Evolutionary conservation across 2,113 vertebrate species (phyloP).

Genomic region (Fulmarus glacialis): DNA sequence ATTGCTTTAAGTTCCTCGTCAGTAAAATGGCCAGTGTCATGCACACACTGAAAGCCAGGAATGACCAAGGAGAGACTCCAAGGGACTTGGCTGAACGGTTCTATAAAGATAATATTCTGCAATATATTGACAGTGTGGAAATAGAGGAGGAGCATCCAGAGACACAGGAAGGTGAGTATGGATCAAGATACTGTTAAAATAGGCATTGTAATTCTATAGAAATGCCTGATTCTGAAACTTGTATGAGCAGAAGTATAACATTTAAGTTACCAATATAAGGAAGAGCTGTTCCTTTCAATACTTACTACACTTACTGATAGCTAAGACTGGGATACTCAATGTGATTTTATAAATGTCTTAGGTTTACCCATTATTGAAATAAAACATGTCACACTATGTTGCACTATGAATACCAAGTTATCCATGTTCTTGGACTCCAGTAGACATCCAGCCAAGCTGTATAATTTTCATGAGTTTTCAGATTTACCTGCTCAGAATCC

Average conservation of each 20-base stretch:
- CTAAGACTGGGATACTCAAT: not conserved
- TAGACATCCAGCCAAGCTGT: not conserved
- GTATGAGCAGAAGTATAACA: not conserved
- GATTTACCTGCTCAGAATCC: not conserved
- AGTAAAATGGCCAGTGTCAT: conserved; percentile 61
- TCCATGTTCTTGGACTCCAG: not conserved
- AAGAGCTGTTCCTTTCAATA: not conserved
- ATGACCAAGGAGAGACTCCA: conserved; percentile 80
- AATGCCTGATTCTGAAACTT: not conserved
- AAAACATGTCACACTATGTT: not conserved
- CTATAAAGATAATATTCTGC: conserved; percentile 75
- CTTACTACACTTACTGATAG: not conserved
- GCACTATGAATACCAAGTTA: not conserved
- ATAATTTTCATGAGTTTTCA: not conserved
- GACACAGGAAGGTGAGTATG: conserved; percentile 73
- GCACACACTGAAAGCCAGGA: conserved; percentile 74
- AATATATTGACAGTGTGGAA: conserved; percentile 68
- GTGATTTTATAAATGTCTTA: not conserved
- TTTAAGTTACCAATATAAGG: not conserved
- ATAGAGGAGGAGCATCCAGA: conserved; percentile 51
- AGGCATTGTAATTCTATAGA: not conserved
- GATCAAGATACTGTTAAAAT: not conserved
- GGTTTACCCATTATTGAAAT: not conserved
- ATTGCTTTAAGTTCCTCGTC: conserved; percentile 81
- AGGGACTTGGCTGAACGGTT: conserved; percentile 79